A percentile compares a stretch with the other conserved stretches of the same genome.
Conservation (phyloP, 92 coral and sea anemone genomes). For the Porites divaricata region DNA sequence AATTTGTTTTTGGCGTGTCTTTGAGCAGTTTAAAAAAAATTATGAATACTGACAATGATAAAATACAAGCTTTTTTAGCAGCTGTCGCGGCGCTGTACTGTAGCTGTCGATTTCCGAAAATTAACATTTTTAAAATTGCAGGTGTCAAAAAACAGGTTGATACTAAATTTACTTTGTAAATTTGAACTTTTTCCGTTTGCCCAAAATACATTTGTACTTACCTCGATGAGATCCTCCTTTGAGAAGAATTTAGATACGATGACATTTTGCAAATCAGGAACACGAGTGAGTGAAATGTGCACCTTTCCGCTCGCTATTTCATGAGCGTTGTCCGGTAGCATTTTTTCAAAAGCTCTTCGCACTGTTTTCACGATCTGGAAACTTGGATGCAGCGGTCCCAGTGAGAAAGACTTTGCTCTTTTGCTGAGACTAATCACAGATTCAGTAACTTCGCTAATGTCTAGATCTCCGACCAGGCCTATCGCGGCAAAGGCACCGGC, state of each 20-base stretch:
- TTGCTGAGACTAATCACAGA: conserved; percentile 89
- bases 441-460: conserved; percentile 78
- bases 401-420: conserved; percentile 80
- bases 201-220: conserved; percentile 31
- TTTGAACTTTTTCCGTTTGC: neutral
- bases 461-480: conserved; percentile 78
- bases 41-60: too few species aligned
- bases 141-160: too few species aligned
- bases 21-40: too few species aligned
- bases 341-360: conserved; percentile 81
- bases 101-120: neutral
- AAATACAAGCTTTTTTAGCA: too few species aligned
- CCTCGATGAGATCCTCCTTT: conserved; percentile 95
- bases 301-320: conserved; percentile 88
- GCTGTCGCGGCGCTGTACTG: neutral
- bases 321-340: conserved; percentile 92
- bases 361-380: conserved; percentile 83
- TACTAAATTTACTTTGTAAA: too few species aligned
- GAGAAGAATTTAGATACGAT: conserved; percentile 91
- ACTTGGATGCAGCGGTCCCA: conserved; percentile 94
- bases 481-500: conserved; percentile 96
- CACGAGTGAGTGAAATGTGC: conserved; percentile 90
- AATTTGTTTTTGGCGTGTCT: too few species aligned
- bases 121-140: neutral
- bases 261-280: conserved; percentile 80